A percentile compares a stretch with the other conserved stretches of the same genome.
Conservation (phyloP, 2,797 vertebrate species). For the Amblyraja radiata region DNA sequence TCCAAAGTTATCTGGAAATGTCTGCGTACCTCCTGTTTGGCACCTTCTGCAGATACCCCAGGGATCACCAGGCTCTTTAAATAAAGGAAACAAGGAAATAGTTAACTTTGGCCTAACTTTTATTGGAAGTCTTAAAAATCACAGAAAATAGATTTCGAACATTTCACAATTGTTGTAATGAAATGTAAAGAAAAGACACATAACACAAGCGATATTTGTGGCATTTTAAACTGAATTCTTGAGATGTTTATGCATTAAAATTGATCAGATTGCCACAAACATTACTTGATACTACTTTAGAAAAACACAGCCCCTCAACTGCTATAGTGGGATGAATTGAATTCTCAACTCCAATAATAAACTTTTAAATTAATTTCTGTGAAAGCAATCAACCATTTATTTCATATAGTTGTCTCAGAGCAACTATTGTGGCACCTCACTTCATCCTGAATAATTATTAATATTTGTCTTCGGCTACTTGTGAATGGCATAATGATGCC, state of each 20-base stretch:
- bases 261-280: not conserved
- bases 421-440: not conserved
- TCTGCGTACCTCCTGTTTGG: slow-evolving; percentile 22
- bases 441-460: not conserved
- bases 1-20: not conserved
- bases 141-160: not conserved
- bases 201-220: not conserved
- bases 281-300: not conserved
- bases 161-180: not conserved
- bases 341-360: not conserved
- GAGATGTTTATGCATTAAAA: not conserved
- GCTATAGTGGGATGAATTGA: not conserved
- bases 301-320: not conserved
- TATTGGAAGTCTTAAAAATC: slow-evolving; percentile 13
- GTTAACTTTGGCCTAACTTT: slow-evolving; percentile 15
- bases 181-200: not conserved
- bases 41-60: not conserved
- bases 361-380: not conserved
- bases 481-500: not conserved
- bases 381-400: not conserved
- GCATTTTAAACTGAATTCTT: not conserved
- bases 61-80: slow-evolving; percentile 14
- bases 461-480: not conserved
- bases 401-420: not conserved
- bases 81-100: slow-evolving; percentile 19